phyloP scores from a whole-genome alignment of 1,140 invertebrate species.

The Drosophila dunni region DNA sequence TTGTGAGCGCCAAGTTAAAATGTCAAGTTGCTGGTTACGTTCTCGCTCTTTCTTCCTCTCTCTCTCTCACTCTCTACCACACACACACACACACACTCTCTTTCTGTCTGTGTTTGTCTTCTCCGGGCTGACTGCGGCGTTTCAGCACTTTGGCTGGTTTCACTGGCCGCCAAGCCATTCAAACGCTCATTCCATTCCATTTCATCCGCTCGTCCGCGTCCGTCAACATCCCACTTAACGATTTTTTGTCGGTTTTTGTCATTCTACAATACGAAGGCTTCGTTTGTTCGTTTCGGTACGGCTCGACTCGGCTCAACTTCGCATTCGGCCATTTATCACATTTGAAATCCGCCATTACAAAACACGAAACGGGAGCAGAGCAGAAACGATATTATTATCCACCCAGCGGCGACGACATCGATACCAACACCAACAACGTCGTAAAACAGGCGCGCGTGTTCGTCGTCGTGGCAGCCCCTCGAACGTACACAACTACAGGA shows the following conservation, averaged over 20 bases:
- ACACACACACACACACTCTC: conserved; percentile 8
- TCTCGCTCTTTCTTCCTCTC: conserved; percentile 15
- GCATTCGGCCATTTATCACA: conserved; percentile 54
- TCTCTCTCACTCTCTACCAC: conserved; percentile 13
- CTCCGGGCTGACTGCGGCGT: conserved; percentile 48
- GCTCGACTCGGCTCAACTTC: conserved; percentile 31
- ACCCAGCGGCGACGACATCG: conserved; percentile 59
- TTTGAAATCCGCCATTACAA: conserved; percentile 67
- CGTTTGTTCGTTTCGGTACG: conserved; percentile 9
- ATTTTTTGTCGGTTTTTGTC: conserved; percentile 49
- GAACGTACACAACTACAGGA: conserved; percentile 22
- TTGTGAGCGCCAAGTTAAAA: conserved; percentile 51
- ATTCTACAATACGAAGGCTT: conserved; percentile 47
- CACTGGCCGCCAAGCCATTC: conserved; percentile 66
- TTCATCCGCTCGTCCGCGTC: conserved; percentile 82
- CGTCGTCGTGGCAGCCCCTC: conserved; percentile 63
- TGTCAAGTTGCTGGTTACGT: conserved; percentile 55
- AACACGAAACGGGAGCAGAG: conserved; percentile 62
- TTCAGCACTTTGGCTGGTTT: conserved; percentile 58
- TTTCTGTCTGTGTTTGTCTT: conserved; percentile 19
- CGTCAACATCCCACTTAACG: conserved; percentile 79
- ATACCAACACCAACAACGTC: conserved; percentile 55
- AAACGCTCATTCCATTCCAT: conserved; percentile 78
- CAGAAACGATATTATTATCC: conserved; percentile 63
- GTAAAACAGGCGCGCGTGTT: conserved; percentile 66